Base-by-base conservation (phyloP, 2,113 vertebrate genomes). In the Himantopus leucocephalus region DNA sequence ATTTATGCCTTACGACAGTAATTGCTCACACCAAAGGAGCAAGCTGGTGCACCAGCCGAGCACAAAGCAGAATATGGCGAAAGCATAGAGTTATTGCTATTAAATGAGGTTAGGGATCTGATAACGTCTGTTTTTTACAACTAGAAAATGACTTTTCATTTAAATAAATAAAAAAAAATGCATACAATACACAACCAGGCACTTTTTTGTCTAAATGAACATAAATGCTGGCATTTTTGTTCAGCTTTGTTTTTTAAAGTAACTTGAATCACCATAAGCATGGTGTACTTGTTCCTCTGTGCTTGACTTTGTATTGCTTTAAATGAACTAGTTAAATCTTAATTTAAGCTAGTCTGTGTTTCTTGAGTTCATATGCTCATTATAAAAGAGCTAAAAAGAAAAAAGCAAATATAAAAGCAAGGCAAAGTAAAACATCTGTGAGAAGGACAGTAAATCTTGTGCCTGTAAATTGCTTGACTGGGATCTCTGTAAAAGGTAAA, bases 1-100 rank as follows among this genome's bases (percentile, higher is more conserved):
- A 96, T 96, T 95, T 95, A 88, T 94, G 63, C 63, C 63, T 90
- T 59, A 67, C 88, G 82, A 88, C 75, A 90, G 75, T 93, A 93
- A 95, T 92, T 94, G 92, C 78, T 90, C n/a, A 67, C 59, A 83
- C 88, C 85, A 79, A 86, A 94, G 92, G 45, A 85, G 71, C 23
- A 35, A 72, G 68, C 67, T 71, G 45, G n/a, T 71, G 63, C 55
- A 55, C 29, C 67, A 85, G 24, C 45, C 55, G 83, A 88, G 73
- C 48, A 88, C 53, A 85, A 87, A 77, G 66, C 63, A 55, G 43
- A 56, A 34, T 37, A 13, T 35, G 20, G 15, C 24, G 29, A 55
- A 6, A 71, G 24, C 23, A 18, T 8, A 47, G 37, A 63, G 32
- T 82, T 63, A 58, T 5, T 86, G 23, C 63, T 67, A 71, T 58